Conservation (phyloP, 2,113 vertebrate species). For the Cyprinodon brontotheroides region DNA sequence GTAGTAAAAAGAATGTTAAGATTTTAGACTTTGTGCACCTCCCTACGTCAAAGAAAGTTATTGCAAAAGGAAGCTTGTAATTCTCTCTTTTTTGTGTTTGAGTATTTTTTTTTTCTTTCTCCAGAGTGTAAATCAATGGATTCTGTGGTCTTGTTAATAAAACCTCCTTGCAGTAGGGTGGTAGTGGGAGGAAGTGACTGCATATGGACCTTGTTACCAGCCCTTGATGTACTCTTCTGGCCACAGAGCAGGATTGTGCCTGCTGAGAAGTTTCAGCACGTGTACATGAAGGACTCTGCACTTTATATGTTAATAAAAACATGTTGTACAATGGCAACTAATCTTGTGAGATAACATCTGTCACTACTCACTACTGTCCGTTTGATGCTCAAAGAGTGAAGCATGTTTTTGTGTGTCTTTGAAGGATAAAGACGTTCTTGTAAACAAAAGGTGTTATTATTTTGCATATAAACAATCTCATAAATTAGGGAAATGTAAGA, state of each 20-base stretch:
- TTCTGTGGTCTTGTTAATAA: constrained; percentile 49
- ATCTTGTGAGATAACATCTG: constrained; percentile 9
- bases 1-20: neutral
- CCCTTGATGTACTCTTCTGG: constrained; percentile 43
- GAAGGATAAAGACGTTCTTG: neutral
- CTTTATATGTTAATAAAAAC: constrained; percentile 23
- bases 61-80: constrained; percentile 19
- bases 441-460: constrained; percentile 33
- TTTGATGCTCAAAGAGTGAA: neutral
- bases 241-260: constrained; percentile 27
- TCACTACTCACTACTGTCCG: constrained; percentile 5
- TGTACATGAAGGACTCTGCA: constrained; percentile 2
- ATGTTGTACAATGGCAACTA: constrained; percentile 1
- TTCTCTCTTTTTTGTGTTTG: constrained; percentile 6
- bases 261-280: constrained; percentile 13
- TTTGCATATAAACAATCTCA: constrained; percentile 49
- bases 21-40: constrained; percentile 5
- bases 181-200: constrained; percentile 55
- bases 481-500: constrained; percentile 18
- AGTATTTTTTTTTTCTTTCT: constrained; percentile 29
- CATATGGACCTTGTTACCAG: constrained; percentile 70
- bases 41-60: constrained; percentile 19
- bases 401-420: neutral
- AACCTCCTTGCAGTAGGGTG: constrained; percentile 36
- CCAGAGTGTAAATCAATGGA: constrained; percentile 44